Evolutionary conservation across 1,140 invertebrate genomes (phyloP), one percentile per base, ranked within the genome.

Genomic region (Drosophila pseudoobscura): DNA sequence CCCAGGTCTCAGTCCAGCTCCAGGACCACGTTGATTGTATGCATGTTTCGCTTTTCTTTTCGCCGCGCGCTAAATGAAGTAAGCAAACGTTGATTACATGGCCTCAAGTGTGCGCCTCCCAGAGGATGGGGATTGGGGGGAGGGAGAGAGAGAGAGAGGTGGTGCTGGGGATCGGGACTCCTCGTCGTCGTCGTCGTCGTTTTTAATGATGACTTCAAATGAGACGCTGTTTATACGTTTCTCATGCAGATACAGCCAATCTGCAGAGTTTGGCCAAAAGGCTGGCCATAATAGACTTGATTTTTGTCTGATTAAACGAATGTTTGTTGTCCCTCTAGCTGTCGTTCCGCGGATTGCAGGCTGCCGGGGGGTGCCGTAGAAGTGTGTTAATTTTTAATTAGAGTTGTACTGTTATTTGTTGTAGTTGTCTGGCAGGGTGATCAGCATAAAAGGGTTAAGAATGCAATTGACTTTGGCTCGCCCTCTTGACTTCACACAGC

Each of bases 201-300:
- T 88, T 88, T 88, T 88, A 88, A 88, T 88, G 83, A 88, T 88
- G 83, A 88, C 83, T 88, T 88, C 83, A 88, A 88, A 88, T 83
- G 84, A 89, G 78, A 73, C 61, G 65, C 83, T 78, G 62, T 75
- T 68, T 80, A 70, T 80, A 64, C 66, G 60, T 54, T 68, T 64
- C 64, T 82, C 66, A 63, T 75, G 65, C 71, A 61, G 78, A 63
- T 75, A 64, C 71, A 61, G 78, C 78, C 74, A 87, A 82, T 88
- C 78, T 87, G 82, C 50, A 46, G 49, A 41, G 43, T 75, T 70
- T 70, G 71, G 80, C 72, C 73, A 69, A 70, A 60, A 70, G 65
- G 58, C 59, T 55, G 46, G 55, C 78, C 84, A 88, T 77, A 87
- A 88, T 87, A 87, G 83, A 87, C 84, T 87, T 79, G 83, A 87